Conservation (phyloP, 2,888 invertebrate species). For the Theodoxus fluviatilis region DNA sequence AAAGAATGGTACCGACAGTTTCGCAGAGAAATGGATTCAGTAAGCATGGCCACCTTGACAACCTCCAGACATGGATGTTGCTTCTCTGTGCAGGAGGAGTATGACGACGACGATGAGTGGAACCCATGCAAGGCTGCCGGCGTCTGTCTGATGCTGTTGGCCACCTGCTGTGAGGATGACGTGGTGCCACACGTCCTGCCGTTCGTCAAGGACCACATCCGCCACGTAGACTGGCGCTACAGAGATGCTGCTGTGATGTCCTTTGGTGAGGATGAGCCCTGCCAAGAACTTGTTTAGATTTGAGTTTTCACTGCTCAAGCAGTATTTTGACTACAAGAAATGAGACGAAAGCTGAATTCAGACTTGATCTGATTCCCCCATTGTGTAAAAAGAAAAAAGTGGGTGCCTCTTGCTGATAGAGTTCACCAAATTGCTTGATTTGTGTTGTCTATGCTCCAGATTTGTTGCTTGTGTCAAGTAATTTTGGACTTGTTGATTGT, state of each 20-base stretch:
- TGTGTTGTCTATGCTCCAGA: no score
- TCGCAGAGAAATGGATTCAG: no score
- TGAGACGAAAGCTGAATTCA: no score
- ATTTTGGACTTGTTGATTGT: no score
- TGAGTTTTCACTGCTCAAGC: not conserved
- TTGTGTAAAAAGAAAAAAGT: no score
- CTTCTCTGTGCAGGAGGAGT: slow-evolving; percentile 71
- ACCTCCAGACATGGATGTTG: not conserved
- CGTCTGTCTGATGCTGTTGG: slow-evolving; percentile 96
- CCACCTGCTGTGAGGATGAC: slow-evolving; percentile 96
- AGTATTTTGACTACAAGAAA: no score
- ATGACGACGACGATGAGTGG: slow-evolving; percentile 99
- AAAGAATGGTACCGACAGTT: no score
- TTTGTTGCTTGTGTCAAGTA: no score
- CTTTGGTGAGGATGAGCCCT: slow-evolving; percentile 74
- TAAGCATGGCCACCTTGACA: no score
- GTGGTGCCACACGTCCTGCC: slow-evolving; percentile 95
- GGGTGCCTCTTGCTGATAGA: no score
- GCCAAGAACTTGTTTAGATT: not conserved
- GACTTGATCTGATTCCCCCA: no score
- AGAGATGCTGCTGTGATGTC: slow-evolving; percentile 99
- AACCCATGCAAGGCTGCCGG: slow-evolving; percentile 99
- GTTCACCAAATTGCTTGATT: no score
- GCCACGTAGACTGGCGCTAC: slow-evolving; percentile 84
- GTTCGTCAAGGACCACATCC: slow-evolving; percentile 94